Base-by-base conservation (phyloP, 2,113 vertebrate genomes). In the Spheniscus mendiculus region DNA sequence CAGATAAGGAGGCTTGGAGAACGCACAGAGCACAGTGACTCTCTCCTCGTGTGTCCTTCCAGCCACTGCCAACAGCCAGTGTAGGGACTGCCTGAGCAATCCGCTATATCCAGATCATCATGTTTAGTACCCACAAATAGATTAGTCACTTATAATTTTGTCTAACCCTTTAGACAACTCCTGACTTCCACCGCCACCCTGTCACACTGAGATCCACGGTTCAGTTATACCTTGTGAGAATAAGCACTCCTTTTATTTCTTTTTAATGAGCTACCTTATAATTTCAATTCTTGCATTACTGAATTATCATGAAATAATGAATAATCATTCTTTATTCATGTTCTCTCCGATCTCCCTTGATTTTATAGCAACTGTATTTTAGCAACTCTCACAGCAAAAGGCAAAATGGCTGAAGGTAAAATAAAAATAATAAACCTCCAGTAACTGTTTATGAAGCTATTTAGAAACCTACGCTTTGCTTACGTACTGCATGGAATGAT, bases 191-290 rank as follows among this genome's bases (percentile, higher is more conserved):
- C 25, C 5, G 0, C 13, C 44, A 19, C 73, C 15, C 9, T 1
- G 0, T 23, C 1, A 0, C 26, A 0, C 52, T 8, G 11, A 69
- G 27, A 49, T 20, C 47, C 49, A 59, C 1, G 0, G 22, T 9
- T 63, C 55, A 69, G 4, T 47, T 27, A 40, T 3, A 67, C 47
- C 15, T 18, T 15, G 14, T 12, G 21, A 55, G 49, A n/a, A 56
- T 10, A 45, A 84, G 21, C 15, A 15, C 8, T 15, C 12, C 52
- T 74, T 80, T 58, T 16, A 7, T 36, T 66, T 62, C 63, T 59
- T 78, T 81, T 77, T 82, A 47, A 47, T 25, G 65, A 52, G 53
- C 70, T 63, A 15, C 71, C 55, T 73, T 34, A 15, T 11, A 2
- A 83, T 91, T 89, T 49, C 58, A 47, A n/a, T 77, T 45, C 63